phyloP scores from a whole-genome alignment of 2,797 vertebrate genomes.

The Alectoris magna region DNA sequence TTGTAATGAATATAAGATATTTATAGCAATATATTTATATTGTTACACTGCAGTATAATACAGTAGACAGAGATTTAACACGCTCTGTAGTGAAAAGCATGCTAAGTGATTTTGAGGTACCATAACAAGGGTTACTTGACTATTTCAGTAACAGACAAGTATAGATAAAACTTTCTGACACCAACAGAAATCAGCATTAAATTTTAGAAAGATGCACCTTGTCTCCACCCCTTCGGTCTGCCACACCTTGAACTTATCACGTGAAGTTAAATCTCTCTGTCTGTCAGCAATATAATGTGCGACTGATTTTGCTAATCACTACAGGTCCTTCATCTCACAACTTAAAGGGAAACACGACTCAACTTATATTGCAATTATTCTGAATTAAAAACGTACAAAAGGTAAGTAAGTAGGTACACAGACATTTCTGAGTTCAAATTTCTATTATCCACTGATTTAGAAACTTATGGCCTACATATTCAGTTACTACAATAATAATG shows the following conservation, averaged over 20 bases:
- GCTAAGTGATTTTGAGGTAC: background rate
- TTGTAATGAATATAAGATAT: background rate
- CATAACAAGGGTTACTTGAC: background rate
- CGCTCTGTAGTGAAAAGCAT: background rate
- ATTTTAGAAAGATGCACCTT: background rate
- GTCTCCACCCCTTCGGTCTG: background rate
- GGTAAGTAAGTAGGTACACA: background rate
- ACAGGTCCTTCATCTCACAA: background rate
- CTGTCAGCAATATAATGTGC: too few relatives aligned
- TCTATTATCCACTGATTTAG: background rate
- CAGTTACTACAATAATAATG: background rate
- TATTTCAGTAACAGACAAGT: background rate
- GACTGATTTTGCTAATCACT: background rate
- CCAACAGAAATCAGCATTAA: background rate
- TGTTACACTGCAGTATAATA: background rate
- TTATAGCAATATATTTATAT: background rate
- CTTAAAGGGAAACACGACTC: background rate
- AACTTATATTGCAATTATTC: background rate
- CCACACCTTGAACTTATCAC: background rate
- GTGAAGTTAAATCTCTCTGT: too few relatives aligned
- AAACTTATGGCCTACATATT: background rate
- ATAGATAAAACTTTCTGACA: background rate
- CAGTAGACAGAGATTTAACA: background rate
- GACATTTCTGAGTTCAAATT: background rate
- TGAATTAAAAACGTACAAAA: background rate